Evolutionary conservation across 2,113 vertebrate species (phyloP).

Genomic region (Centropus bengalensis): DNA sequence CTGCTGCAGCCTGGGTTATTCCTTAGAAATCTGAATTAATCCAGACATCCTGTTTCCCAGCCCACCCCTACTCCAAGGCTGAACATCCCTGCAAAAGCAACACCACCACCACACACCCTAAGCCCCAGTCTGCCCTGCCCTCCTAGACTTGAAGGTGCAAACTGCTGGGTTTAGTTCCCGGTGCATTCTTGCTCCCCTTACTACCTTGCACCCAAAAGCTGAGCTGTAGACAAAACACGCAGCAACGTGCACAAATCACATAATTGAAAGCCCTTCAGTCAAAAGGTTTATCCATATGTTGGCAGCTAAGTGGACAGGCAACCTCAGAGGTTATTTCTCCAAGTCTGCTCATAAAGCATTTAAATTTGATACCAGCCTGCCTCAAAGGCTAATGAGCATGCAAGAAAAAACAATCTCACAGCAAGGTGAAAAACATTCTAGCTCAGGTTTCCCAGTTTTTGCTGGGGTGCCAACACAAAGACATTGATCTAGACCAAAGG

Average conservation of each 20-base stretch:
- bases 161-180: background rate
- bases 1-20: background rate
- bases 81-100: background rate
- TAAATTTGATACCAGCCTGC: background rate
- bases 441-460: background rate
- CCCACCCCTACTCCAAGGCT: background rate
- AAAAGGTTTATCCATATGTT: background rate
- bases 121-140: background rate
- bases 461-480: background rate
- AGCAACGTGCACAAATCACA: background rate
- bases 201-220: background rate
- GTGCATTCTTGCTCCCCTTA: background rate
- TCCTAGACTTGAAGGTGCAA: background rate
- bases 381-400: background rate
- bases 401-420: background rate
- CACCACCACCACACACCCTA: background rate
- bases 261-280: background rate
- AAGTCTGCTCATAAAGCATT: background rate
- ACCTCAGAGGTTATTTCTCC: background rate
- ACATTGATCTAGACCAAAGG: background rate
- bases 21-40: background rate
- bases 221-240: background rate
- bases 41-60: background rate
- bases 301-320: background rate
- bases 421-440: background rate